Conservation (phyloP, 2,888 invertebrate species). For the Harpalus rufipes region DNA sequence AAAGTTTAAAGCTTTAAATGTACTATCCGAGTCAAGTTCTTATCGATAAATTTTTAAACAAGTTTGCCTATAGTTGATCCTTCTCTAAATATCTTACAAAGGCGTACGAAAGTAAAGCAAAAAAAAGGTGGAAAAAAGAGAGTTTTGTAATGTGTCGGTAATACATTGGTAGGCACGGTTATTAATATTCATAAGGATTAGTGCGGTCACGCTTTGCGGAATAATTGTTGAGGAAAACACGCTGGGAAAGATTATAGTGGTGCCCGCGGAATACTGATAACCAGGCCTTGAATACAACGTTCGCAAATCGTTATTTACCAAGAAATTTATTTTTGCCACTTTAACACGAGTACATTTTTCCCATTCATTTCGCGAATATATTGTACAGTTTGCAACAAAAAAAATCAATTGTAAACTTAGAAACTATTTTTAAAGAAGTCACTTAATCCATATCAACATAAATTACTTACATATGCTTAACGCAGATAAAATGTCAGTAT, state of each 20-base stretch:
- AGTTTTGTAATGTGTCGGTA: constrained; percentile 53
- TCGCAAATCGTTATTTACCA: too few relatives aligned
- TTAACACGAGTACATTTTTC: too few relatives aligned
- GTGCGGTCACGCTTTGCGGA: constrained; percentile 52
- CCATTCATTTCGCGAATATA: too few relatives aligned
- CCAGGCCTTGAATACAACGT: neutral
- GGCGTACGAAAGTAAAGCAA: neutral
- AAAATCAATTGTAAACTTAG: too few relatives aligned
- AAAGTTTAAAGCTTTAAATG: constrained; percentile 18
- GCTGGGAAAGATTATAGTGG: constrained; percentile 54
- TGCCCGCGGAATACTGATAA: constrained; percentile 58
- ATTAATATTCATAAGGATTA: constrained; percentile 66
- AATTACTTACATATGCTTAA: too few relatives aligned
- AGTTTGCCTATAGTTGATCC: constrained; percentile 24
- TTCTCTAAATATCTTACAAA: constrained; percentile 36
- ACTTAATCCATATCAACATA: too few relatives aligned
- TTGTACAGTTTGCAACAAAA: too few relatives aligned
- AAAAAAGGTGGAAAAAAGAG: constrained; percentile 28
- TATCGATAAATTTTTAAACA: constrained; percentile 33
- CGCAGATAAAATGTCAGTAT: too few relatives aligned
- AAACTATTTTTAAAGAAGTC: too few relatives aligned
- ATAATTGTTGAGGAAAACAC: constrained; percentile 59
- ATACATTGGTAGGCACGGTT: constrained; percentile 41
- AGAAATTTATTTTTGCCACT: too few relatives aligned
- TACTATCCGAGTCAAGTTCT: constrained; percentile 1